Conservation (phyloP, 2,113 vertebrate species). For the Pteropus alecto region DNA sequence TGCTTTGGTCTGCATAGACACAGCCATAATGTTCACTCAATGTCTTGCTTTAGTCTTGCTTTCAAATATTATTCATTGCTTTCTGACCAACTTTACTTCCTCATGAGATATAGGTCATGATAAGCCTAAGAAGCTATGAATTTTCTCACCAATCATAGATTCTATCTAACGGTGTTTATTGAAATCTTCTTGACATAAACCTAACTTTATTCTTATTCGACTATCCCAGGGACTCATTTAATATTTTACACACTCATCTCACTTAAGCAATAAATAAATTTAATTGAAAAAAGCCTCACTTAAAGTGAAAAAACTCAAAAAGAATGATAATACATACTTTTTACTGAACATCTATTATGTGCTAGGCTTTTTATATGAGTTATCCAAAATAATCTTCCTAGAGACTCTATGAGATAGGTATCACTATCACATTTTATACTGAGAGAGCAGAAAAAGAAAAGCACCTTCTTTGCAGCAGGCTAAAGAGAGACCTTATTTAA, state of each 20-base stretch:
- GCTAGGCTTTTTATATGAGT: background rate
- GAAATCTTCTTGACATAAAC: background rate
- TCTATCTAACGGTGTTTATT: background rate
- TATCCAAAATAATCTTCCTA: background rate
- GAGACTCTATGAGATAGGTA: background rate
- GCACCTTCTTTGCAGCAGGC: no score
- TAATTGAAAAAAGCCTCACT: background rate
- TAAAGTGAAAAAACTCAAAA: background rate
- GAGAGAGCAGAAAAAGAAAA: background rate
- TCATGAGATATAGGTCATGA: background rate
- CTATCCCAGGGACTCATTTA: background rate
- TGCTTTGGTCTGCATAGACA: background rate
- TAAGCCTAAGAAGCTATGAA: background rate
- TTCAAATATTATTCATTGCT: background rate
- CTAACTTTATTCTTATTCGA: background rate
- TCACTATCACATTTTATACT: background rate
- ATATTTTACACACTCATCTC: background rate
- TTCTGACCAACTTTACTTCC: background rate
- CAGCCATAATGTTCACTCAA: background rate
- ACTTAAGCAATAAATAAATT: constrained; percentile 33
- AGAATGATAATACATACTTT: background rate
- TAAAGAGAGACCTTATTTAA: no score
- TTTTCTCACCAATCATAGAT: background rate
- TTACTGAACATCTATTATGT: background rate
- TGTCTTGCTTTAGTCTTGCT: background rate